Evolutionary conservation across 1,140 invertebrate species (phyloP).

Genomic region (Ceratina calcarata): DNA sequence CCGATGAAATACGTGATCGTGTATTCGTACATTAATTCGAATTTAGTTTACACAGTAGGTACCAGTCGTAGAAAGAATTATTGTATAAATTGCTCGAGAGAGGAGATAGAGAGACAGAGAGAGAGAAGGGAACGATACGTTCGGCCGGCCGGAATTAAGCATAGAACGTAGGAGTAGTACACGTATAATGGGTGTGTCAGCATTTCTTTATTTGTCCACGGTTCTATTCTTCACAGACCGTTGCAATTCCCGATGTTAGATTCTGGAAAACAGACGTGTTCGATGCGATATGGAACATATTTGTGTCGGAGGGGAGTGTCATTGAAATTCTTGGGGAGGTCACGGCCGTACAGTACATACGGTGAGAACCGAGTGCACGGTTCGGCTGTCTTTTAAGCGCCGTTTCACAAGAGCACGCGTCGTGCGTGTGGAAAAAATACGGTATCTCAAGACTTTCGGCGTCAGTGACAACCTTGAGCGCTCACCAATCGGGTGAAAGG

Average conservation of each 20-base stretch:
- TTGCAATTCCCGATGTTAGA: neutral
- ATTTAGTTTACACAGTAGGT: too few species aligned
- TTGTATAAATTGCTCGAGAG: too few species aligned
- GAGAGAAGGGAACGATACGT: neutral
- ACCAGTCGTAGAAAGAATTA: neutral
- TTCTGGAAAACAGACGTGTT: too few species aligned
- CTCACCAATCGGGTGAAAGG: conserved; percentile 54
- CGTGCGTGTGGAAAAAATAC: conserved; percentile 54
- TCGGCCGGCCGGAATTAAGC: neutral
- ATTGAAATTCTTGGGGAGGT: conserved; percentile 29
- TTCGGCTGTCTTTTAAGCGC: conserved; percentile 35
- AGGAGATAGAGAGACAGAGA: too few species aligned
- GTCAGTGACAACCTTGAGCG: conserved; percentile 52
- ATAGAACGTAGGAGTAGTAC: neutral
- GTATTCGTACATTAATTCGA: too few species aligned
- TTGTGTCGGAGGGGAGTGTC: neutral
- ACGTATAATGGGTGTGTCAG: conserved; percentile 17
- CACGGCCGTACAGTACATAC: conserved; percentile 32
- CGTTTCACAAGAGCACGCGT: conserved; percentile 58
- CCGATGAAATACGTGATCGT: too few species aligned
- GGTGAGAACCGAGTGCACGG: conserved; percentile 3
- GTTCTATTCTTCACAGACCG: neutral
- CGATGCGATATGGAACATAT: neutral
- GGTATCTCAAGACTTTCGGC: conserved; percentile 53
- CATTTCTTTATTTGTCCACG: neutral